phyloP scores from a whole-genome alignment of 2,797 vertebrate species.

The Oryzias sinensis region DNA sequence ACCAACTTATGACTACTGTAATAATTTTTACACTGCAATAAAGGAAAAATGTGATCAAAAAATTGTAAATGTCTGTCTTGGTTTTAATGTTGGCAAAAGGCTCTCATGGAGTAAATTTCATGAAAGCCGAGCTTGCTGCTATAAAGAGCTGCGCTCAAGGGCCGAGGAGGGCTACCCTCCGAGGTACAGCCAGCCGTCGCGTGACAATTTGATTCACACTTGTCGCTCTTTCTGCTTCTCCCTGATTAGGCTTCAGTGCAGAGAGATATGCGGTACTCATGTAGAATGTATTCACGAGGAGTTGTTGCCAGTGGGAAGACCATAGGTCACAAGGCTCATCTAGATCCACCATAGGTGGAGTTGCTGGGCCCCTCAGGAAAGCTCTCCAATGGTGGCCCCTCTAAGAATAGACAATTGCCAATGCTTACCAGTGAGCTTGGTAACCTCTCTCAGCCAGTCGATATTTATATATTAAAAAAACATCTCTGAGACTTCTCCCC shows the following conservation, averaged over 20 bases:
- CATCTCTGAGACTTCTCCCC: constrained; percentile 33
- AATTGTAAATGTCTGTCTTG: neutral
- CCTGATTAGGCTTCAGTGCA: constrained; percentile 56
- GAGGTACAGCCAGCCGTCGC: constrained; percentile 64
- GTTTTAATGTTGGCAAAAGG: constrained; percentile 39
- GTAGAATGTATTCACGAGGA: constrained; percentile 25
- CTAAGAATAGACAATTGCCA: constrained; percentile 24
- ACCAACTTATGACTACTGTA: no score
- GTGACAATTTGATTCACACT: constrained; percentile 70
- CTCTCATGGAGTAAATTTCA: constrained; percentile 26
- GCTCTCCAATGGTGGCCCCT: no score
- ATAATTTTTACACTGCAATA: no score
- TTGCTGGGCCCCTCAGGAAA: constrained; percentile 1
- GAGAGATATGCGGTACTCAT: constrained; percentile 33
- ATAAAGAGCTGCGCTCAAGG: constrained; percentile 60
- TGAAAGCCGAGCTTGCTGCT: constrained; percentile 39
- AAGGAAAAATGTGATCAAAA: no score
- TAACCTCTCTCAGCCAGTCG: constrained; percentile 51
- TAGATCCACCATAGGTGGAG: constrained; percentile 29
- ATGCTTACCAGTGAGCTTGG: constrained; percentile 31
- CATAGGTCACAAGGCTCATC: constrained; percentile 39
- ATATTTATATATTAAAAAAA: constrained; percentile 23
- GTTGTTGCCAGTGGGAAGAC: constrained; percentile 36
- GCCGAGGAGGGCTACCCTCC: constrained; percentile 50
- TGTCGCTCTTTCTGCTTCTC: constrained; percentile 55